Conservation (phyloP, 2,888 invertebrate genomes). For the Noctua fimbriata region DNA sequence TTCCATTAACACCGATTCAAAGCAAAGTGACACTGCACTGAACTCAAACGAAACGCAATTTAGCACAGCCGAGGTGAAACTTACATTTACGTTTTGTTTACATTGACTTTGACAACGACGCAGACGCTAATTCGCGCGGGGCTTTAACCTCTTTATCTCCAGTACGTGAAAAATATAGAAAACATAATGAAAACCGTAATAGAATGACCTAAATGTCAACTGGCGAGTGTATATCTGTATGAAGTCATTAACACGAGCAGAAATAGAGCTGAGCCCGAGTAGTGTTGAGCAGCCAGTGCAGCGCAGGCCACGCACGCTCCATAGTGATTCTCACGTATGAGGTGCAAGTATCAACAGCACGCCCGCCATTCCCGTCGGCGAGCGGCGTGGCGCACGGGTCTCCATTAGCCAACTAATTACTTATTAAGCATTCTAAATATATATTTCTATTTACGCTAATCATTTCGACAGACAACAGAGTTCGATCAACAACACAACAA, state of each 20-base stretch:
- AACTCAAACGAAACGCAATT: conserved; percentile 22
- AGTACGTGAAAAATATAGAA: conserved; percentile 64
- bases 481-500: conserved; percentile 6
- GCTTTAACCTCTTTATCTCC: conserved; percentile 57
- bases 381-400: background rate
- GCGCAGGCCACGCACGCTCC: conserved; percentile 17
- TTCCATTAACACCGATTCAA: conserved; percentile 32
- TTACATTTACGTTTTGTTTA: conserved; percentile 37
- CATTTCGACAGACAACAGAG: conserved; percentile 6
- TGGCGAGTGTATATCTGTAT: conserved; percentile 74
- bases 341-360: background rate
- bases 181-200: conserved; percentile 70
- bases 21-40: conserved; percentile 15
- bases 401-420: conserved; percentile 28
- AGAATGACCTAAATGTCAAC: conserved; percentile 86
- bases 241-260: conserved; percentile 84
- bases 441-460: conserved; percentile 12
- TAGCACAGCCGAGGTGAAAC: conserved; percentile 24
- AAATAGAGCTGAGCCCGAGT: conserved; percentile 75
- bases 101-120: conserved; percentile 62
- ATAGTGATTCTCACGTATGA: conserved; percentile 46
- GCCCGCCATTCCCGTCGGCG: background rate
- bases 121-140: conserved; percentile 51
- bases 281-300: conserved; percentile 14
- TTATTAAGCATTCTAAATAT: conserved; percentile 31